Evolutionary conservation across 2,888 invertebrate genomes (phyloP).

Genomic region (Pheosia gnoma): DNA sequence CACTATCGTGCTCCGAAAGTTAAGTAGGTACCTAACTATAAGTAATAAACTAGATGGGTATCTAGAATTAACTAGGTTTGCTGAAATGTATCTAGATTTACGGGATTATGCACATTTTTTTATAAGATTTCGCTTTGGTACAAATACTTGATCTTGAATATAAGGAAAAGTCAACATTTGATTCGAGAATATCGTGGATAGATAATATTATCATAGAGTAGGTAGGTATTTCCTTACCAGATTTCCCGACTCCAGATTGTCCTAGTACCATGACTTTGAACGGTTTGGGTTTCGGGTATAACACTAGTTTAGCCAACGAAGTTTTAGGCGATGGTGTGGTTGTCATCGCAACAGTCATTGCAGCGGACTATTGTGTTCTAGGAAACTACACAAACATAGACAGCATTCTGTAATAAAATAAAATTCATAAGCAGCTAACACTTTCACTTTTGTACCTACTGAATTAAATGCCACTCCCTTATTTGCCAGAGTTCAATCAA

Average conservation of each 20-base stretch:
- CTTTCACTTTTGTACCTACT: no score
- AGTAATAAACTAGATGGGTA: neutral
- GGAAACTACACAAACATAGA: no score
- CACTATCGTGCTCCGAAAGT: constrained; percentile 7
- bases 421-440: no score
- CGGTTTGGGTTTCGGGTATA: constrained; percentile 87
- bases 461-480: no score
- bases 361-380: neutral
- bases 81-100: neutral
- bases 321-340: constrained; percentile 86
- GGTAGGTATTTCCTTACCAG: constrained; percentile 81
- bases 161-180: neutral
- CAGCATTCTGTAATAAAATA: no score
- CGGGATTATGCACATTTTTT: neutral
- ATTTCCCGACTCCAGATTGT: constrained; percentile 92
- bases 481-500: no score
- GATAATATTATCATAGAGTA: neutral
- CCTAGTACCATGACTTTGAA: constrained; percentile 91
- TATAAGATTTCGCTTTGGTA: no score
- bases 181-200: no score
- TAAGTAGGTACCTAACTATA: constrained; percentile 3
- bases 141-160: neutral
- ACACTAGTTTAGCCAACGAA: constrained; percentile 87
- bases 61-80: neutral
- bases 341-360: constrained; percentile 54